phyloP scores from a whole-genome alignment of 2,113 vertebrate genomes.

The Myiagra hebetior region DNA sequence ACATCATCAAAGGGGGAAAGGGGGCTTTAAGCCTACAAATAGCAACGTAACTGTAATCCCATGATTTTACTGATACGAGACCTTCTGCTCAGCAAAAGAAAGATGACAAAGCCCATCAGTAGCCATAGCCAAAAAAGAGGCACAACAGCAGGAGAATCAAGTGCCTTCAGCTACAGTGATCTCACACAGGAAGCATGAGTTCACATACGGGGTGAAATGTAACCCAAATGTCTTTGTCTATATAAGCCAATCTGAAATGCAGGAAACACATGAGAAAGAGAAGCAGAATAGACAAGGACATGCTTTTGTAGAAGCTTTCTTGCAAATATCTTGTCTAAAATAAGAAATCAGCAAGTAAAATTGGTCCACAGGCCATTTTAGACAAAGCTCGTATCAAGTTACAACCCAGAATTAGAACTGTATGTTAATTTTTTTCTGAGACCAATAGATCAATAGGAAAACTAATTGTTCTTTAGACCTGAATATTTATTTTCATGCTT shows the following conservation, averaged over 20 bases:
- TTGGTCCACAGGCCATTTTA: not conserved
- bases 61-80: fast-evolving
- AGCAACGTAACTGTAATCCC: not conserved
- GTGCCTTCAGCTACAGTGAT: not conserved
- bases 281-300: not conserved
- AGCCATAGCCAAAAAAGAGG: not conserved
- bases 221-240: not conserved
- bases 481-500: not conserved
- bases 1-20: not conserved
- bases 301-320: not conserved
- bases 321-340: not conserved
- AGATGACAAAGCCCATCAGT: not conserved
- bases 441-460: not conserved
- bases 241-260: not conserved
- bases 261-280: not conserved
- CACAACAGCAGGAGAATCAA: not conserved
- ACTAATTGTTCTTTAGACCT: not conserved
- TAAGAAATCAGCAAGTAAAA: not conserved
- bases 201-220: fast-evolving
- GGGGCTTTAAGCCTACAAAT: not conserved
- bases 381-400: not conserved
- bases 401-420: not conserved
- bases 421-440: not conserved
- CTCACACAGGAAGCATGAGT: not conserved
- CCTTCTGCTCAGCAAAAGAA: not conserved